Evolutionary conservation across 2,797 vertebrate species (phyloP).

Genomic region (Buceros bicornis): DNA sequence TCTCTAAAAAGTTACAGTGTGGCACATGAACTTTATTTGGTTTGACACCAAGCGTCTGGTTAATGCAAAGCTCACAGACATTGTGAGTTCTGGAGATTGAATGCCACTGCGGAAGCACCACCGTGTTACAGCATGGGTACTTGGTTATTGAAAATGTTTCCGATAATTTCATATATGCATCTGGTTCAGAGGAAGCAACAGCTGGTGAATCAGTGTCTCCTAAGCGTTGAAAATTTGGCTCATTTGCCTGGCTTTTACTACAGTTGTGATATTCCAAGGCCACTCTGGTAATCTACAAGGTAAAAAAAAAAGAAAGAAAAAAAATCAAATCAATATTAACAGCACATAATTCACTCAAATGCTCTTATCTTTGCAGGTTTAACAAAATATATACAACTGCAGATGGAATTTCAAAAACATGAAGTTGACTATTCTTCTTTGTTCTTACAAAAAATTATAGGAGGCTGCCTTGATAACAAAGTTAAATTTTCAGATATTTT

Average conservation of each 20-base stretch:
- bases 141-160: slow-evolving; percentile 31
- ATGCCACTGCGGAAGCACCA: slow-evolving; percentile 83
- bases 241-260: slow-evolving; percentile 72
- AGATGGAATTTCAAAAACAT: not conserved
- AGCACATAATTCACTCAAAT: not conserved
- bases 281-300: slow-evolving; percentile 87
- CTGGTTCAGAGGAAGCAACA: slow-evolving; percentile 30
- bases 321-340: not conserved
- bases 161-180: not conserved
- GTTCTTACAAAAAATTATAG: not conserved
- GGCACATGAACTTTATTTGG: slow-evolving; percentile 72
- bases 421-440: not conserved
- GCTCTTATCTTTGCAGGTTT: not conserved
- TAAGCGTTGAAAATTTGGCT: slow-evolving; percentile 46
- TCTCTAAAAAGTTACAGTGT: slow-evolving; percentile 80
- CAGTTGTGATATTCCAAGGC: slow-evolving; percentile 93
- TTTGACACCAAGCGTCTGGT: slow-evolving; percentile 65
- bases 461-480: not conserved
- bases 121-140: slow-evolving; percentile 88
- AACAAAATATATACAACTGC: not conserved
- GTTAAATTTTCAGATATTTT: not conserved
- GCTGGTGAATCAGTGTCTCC: slow-evolving; percentile 29
- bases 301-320: not conserved
- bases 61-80: slow-evolving; percentile 91
- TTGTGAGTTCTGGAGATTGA: slow-evolving; percentile 79